These are phyloP conservation scores for Sycophaga agraensis DNA, from an alignment of 1,140 invertebrate species.

Conservation along the genomic window DNA sequence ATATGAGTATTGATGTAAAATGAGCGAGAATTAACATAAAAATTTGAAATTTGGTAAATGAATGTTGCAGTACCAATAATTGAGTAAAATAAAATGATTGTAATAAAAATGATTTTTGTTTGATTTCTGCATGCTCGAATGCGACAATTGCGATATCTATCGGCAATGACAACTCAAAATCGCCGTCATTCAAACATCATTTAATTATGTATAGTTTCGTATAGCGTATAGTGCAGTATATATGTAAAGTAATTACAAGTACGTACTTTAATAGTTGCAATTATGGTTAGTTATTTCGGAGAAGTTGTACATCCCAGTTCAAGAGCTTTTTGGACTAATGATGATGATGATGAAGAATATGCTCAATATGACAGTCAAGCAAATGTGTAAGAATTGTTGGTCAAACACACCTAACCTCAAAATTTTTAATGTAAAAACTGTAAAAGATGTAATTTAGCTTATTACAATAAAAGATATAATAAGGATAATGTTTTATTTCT, in stretches of 20 bases:
- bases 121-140: too few relatives aligned
- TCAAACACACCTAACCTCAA: slow-evolving; percentile 4
- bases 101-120: neutral
- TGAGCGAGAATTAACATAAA: slow-evolving; percentile 17
- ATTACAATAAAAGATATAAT: too few relatives aligned
- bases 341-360: slow-evolving; percentile 37
- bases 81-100: neutral
- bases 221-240: too few relatives aligned
- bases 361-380: slow-evolving; percentile 25
- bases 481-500: too few relatives aligned
- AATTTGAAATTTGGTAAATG: slow-evolving; percentile 32
- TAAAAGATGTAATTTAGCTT: neutral
- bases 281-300: slow-evolving; percentile 47
- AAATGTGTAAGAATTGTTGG: slow-evolving; percentile 30
- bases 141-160: too few relatives aligned
- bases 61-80: slow-evolving; percentile 27
- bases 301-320: slow-evolving; percentile 48
- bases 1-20: slow-evolving; percentile 33
- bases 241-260: too few relatives aligned
- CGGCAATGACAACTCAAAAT: too few relatives aligned
- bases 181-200: too few relatives aligned
- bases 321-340: slow-evolving; percentile 50
- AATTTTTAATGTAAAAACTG: neutral
- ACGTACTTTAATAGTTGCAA: neutral
- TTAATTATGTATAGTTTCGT: too few relatives aligned